Evolutionary conservation across 2,888 invertebrate genomes (phyloP).

Genomic region (Prenolepis imparis): DNA sequence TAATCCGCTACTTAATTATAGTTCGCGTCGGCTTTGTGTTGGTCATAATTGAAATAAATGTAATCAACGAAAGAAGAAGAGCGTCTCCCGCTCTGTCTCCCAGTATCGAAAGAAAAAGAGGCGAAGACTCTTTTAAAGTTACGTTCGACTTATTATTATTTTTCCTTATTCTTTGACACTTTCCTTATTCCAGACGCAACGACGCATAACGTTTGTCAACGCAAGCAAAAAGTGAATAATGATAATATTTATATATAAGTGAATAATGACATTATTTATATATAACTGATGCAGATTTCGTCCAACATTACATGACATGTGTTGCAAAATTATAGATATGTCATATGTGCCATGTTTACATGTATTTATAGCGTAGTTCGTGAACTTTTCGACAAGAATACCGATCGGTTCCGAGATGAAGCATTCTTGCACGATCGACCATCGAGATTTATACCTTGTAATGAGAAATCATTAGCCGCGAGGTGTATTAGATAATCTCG

Average conservation of each 20-base stretch:
- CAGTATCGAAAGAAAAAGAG: constrained; percentile 46
- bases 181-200: background rate
- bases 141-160: constrained; percentile 13
- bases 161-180: constrained; percentile 2
- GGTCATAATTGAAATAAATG: constrained; percentile 78
- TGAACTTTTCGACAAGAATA: constrained; percentile 29
- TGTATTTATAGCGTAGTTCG: constrained; percentile 11
- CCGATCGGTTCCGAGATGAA: constrained; percentile 73
- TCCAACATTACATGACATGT: background rate
- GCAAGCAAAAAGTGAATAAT: background rate
- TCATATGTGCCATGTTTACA: background rate
- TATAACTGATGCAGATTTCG: background rate
- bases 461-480: constrained; percentile 86
- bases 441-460: constrained; percentile 85
- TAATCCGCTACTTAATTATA: constrained; percentile 73
- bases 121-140: constrained; percentile 55
- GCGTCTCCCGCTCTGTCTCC: too few relatives aligned
- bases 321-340: background rate
- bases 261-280: background rate
- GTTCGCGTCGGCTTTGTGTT: constrained; percentile 75
- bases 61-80: constrained; percentile 72
- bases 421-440: constrained; percentile 65
- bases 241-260: too few relatives aligned
- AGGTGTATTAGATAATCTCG: constrained; percentile 85
- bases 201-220: background rate